Conservation (phyloP, 2,797 vertebrate genomes). For the Sebastiscus tertius region DNA sequence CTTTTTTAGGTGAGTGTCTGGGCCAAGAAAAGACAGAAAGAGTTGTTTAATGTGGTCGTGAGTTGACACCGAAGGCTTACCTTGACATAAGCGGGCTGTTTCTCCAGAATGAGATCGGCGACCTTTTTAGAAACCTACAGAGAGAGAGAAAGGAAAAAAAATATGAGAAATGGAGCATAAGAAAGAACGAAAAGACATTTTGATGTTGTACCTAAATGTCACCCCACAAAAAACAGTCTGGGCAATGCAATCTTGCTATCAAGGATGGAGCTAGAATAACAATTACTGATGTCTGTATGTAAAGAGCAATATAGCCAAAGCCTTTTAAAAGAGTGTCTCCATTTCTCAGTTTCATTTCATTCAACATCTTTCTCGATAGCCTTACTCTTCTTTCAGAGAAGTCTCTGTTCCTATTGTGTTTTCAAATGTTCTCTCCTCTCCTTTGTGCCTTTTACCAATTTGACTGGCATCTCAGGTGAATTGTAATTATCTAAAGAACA, state of each 20-base stretch:
- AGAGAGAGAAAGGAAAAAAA: background rate
- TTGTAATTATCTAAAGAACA: constrained; percentile 32
- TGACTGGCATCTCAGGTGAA: constrained; percentile 15
- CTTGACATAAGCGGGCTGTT: constrained; percentile 98
- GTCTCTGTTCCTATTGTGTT: constrained; percentile 19
- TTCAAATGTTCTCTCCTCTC: background rate
- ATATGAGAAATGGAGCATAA: background rate
- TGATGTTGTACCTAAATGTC: constrained; percentile 43
- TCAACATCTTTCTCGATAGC: constrained; percentile 13
- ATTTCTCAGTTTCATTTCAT: constrained; percentile 34
- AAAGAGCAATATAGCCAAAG: background rate
- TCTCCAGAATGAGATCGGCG: constrained; percentile 97
- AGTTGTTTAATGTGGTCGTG: background rate
- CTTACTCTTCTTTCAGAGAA: constrained; percentile 3
- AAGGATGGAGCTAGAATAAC: constrained; percentile 21
- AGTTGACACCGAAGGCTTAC: constrained; percentile 76
- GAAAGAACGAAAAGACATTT: constrained; percentile 9
- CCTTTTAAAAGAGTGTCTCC: constrained; percentile 1
- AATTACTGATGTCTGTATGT: constrained; percentile 26
- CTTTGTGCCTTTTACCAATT: constrained; percentile 11
- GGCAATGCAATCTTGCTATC: constrained; percentile 15
- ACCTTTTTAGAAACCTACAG: constrained; percentile 97
- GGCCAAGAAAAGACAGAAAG: background rate
- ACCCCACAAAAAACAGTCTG: constrained; percentile 21
- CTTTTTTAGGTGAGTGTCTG: background rate